These are phyloP conservation scores for Spodoptera picta DNA, from an alignment of 2,888 invertebrate genomes.

Conservation along the genomic window DNA sequence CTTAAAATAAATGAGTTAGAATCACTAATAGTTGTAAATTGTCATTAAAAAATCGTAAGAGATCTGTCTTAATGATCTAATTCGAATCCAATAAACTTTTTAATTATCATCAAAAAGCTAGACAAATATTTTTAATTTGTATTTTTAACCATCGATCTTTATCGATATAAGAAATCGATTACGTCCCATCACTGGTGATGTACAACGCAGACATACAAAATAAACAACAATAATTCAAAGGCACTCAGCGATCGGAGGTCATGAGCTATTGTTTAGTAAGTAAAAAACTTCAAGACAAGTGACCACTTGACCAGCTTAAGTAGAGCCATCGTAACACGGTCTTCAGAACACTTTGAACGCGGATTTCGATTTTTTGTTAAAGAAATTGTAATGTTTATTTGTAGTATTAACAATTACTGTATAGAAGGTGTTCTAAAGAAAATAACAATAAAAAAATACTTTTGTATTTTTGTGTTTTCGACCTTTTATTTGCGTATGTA, in stretches of 20 bases:
- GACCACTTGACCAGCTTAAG: conserved; percentile 56
- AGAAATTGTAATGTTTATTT: conserved; percentile 36
- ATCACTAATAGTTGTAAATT: too few species aligned
- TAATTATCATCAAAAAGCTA: too few species aligned
- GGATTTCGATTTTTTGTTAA: conserved; percentile 39
- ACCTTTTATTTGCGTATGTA: too few species aligned
- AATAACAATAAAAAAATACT: background rate
- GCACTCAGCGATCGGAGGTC: conserved; percentile 78
- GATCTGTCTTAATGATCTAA: too few species aligned
- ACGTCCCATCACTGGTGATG: conserved; percentile 41
- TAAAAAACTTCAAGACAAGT: conserved; percentile 58
- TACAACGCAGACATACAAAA: conserved; percentile 50
- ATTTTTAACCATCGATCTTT: background rate
- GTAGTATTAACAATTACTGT: conserved; percentile 10
- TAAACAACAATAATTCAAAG: conserved; percentile 76
- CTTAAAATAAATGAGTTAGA: too few species aligned
- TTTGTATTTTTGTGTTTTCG: background rate
- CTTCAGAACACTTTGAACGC: conserved; percentile 30
- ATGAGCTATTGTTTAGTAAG: conserved; percentile 73
- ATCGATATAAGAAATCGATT: conserved; percentile 18
- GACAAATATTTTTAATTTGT: too few species aligned
- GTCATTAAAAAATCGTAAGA: too few species aligned
- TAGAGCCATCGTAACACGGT: conserved; percentile 54
- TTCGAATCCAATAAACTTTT: too few species aligned
- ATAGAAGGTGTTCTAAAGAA: conserved; percentile 2